Conservation (phyloP, 2,113 vertebrate species). For the Rhea pennata region DNA sequence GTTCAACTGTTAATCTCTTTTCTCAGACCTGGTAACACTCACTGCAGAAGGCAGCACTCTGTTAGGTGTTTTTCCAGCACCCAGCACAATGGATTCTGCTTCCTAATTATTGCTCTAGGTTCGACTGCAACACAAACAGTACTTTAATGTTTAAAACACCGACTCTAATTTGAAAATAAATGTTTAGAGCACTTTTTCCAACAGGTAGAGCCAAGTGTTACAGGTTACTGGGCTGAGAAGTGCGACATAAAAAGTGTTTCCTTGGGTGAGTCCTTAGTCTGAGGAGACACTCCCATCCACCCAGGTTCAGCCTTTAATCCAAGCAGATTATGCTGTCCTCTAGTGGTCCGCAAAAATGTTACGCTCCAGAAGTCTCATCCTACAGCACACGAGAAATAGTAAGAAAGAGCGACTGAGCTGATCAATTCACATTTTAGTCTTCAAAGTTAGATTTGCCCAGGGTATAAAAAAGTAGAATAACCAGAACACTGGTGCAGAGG, state of each 20-base stretch:
- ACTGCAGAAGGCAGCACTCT: not conserved
- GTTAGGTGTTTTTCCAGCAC: not conserved
- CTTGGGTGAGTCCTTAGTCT: not conserved
- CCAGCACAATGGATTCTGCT: not conserved
- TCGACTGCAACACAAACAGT: not conserved
- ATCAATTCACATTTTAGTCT: not conserved
- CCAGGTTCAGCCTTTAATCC: not conserved
- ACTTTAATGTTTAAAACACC: not conserved
- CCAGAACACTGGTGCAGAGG: not conserved
- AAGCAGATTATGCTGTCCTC: constrained; percentile 63
- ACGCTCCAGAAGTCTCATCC: not conserved
- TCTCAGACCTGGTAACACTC: not conserved
- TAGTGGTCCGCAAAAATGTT: not conserved
- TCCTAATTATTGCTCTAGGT: not conserved
- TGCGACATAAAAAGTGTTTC: not conserved
- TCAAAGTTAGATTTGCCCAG: not conserved
- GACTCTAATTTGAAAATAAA: not conserved
- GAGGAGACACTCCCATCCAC: not conserved
- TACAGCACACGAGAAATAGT: not conserved
- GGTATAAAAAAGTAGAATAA: not conserved
- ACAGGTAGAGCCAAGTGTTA: not conserved
- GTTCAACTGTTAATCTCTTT: not conserved
- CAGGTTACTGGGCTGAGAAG: not conserved
- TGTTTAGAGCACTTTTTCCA: not conserved
- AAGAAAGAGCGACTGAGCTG: not conserved